Evolutionary conservation across 1,140 invertebrate species (phyloP), one percentile per base, ranked within the genome.

Genomic region (Pachyrhynchus sulphureomaculatus): DNA sequence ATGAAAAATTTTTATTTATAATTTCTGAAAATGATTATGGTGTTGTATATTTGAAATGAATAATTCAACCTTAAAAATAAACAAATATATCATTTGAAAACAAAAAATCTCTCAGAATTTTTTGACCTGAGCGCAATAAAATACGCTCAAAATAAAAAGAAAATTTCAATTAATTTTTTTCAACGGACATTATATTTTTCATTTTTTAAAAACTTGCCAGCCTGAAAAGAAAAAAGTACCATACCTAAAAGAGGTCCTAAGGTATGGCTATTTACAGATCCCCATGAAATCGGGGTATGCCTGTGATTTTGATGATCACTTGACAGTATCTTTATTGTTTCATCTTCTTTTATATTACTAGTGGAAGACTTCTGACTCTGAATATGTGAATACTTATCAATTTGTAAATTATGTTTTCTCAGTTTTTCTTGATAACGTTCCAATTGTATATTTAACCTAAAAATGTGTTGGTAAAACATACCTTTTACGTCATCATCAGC

Each of bases 361-460:
- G n/a, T 55, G 54, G 41, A 29, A 32, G 57, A 41, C 21, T 58
- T 45, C 26, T 37, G 49, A 13, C 36, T 18, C 33, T 52, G 44
- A 20, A 29, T 39, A 48, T 45, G 37, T 47, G 29, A 59, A 29
- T 41, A 65, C 24, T 62, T 62, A 15, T 62, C 60, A 13, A 62
- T 49, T n/a, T 37, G 65, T 32, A 76, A 61, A 8, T 75, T 73
- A 52, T 49, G 64, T 49, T 66, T 67, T 15, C 80, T 73, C 2
- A 87, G 51, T 62, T 83, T 85, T 59, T 88, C 83, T 73, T 88
- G 86, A 72, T 87, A 87, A 20, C 78, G 78, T 68, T 86, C 83
- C 32, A 89, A 74, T 68, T 88, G 86, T 15, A 83, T 77, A 68
- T 88, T 89, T 24, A 88, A 73, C 6, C 83, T 79, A 44, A 44